Evolutionary conservation across 2,113 vertebrate genomes (phyloP).

Genomic region (Stigmatopora nigra): DNA sequence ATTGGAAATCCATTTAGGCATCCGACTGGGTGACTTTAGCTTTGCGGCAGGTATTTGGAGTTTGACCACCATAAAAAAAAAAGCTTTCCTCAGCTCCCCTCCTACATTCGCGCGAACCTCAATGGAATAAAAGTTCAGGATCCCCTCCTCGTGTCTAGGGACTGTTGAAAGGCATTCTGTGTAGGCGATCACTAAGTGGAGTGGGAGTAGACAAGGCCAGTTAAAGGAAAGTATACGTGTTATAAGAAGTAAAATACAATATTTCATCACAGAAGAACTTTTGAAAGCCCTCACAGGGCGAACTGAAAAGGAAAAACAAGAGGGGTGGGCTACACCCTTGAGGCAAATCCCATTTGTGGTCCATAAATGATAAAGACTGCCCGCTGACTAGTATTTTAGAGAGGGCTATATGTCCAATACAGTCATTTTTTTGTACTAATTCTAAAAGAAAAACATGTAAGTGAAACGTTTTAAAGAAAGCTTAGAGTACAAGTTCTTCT

Average conservation of each 20-base stretch:
- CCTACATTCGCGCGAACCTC: constrained; percentile 18
- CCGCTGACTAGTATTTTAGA: too few relatives aligned
- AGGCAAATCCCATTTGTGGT: constrained; percentile 24
- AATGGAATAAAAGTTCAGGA: constrained; percentile 30
- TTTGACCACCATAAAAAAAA: constrained; percentile 2
- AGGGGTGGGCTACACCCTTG: constrained; percentile 27
- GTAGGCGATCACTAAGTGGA: constrained; percentile 44
- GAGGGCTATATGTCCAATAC: too few relatives aligned
- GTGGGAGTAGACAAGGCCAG: constrained; percentile 34
- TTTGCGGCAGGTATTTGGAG: constrained; percentile 3
- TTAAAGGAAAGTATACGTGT: constrained; percentile 24
- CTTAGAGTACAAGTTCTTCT: too few relatives aligned
- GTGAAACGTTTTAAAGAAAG: too few relatives aligned
- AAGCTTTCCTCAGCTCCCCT: constrained; percentile 14
- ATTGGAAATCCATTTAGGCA: not conserved
- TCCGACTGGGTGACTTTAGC: not conserved
- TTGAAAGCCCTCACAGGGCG: constrained; percentile 34
- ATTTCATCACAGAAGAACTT: constrained; percentile 48
- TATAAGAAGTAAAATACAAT: constrained; percentile 44
- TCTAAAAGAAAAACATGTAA: too few relatives aligned
- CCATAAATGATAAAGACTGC: constrained; percentile 19
- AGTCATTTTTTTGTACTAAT: too few relatives aligned
- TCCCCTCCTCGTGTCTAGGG: constrained; percentile 25
- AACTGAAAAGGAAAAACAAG: constrained; percentile 12
- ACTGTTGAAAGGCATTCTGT: constrained; percentile 55